Conservation (phyloP, 2,113 vertebrate genomes). For the Natator depressus region DNA sequence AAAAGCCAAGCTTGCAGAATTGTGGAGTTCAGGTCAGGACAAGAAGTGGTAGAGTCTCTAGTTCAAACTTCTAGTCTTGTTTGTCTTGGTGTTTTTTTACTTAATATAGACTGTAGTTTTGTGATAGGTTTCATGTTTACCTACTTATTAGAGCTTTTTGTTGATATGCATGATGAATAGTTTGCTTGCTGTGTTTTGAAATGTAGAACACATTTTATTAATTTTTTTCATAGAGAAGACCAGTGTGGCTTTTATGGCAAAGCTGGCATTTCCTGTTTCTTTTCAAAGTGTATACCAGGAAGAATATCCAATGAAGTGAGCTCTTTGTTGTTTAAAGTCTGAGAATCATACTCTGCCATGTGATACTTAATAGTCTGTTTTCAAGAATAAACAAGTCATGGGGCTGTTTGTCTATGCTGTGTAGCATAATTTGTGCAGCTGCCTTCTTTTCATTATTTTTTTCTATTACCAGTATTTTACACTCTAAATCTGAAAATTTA, state of each 20-base stretch:
- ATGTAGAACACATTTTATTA: neutral
- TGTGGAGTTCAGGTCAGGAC: constrained; percentile 24
- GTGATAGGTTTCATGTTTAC: constrained; percentile 43
- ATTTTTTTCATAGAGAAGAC: constrained; percentile 29
- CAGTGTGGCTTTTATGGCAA: constrained; percentile 6
- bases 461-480: constrained; percentile 18
- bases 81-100: neutral
- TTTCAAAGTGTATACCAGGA: constrained; percentile 18
- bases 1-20: constrained; percentile 38
- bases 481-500: neutral
- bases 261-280: constrained; percentile 52
- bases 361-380: constrained; percentile 30
- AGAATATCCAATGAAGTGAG: constrained; percentile 26
- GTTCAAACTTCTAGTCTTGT: constrained; percentile 41
- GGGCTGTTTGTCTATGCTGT: neutral
- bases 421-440: neutral
- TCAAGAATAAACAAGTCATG: neutral
- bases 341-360: neutral
- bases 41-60: constrained; percentile 8
- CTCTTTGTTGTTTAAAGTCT: constrained; percentile 44
- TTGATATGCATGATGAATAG: neutral
- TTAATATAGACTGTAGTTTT: constrained; percentile 42
- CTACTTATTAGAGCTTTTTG: constrained; percentile 47
- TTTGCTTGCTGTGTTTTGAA: constrained; percentile 42
- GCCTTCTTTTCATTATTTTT: neutral